These are phyloP conservation scores for Zelostemma sp. DNA, from an alignment of 1,140 invertebrate species.

Conservation along the genomic window DNA sequence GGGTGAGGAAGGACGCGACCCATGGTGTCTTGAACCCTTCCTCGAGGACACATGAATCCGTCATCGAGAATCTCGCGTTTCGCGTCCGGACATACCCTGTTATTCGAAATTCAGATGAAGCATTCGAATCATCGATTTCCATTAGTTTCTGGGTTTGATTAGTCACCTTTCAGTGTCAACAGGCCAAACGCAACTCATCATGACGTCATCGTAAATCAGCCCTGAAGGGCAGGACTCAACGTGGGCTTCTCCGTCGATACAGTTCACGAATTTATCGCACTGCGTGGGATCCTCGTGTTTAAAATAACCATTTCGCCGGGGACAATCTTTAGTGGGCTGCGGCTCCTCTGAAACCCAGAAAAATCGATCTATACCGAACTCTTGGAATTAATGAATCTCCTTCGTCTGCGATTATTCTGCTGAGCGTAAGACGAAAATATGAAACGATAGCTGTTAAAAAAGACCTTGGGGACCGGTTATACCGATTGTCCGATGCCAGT, in stretches of 20 bases:
- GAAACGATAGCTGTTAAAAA: constrained; percentile 5
- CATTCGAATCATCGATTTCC: too few relatives aligned
- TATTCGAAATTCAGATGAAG: background rate
- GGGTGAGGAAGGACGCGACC: constrained; percentile 82
- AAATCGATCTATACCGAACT: background rate
- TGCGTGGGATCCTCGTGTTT: constrained; percentile 81
- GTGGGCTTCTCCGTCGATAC: constrained; percentile 80
- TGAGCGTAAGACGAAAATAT: background rate
- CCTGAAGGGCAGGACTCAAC: constrained; percentile 83
- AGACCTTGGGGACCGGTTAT: constrained; percentile 49
- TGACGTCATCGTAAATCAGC: constrained; percentile 82
- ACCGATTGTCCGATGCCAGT: constrained; percentile 30
- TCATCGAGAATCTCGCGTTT: constrained; percentile 80
- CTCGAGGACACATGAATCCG: constrained; percentile 83
- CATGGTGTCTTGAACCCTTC: constrained; percentile 77
- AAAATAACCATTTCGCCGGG: constrained; percentile 85
- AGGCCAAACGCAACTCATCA: constrained; percentile 82
- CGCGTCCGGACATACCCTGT: constrained; percentile 72
- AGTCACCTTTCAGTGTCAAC: constrained; percentile 66
- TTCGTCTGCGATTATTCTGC: too few relatives aligned
- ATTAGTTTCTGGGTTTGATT: too few relatives aligned
- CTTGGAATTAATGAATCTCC: background rate
- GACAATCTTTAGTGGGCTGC: constrained; percentile 79
- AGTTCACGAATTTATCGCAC: constrained; percentile 88
- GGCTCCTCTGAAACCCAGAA: constrained; percentile 76